Conservation (phyloP, 1,140 invertebrate genomes). For the Bombus cullumanus region DNA sequence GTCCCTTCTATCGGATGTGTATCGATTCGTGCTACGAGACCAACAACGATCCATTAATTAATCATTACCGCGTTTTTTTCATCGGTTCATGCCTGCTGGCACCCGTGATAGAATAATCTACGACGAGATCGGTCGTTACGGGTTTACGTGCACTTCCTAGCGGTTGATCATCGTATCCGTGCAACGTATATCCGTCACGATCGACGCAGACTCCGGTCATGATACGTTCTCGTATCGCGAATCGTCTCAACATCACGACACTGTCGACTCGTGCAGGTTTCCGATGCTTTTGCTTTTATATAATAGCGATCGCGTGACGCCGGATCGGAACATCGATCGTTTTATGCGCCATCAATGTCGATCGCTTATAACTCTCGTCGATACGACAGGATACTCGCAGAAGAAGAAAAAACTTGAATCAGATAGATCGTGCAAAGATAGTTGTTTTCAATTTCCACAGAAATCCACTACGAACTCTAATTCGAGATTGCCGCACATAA, state of each 20-base stretch:
- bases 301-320: too few relatives aligned
- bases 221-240: too few relatives aligned
- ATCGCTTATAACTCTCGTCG: too few relatives aligned
- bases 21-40: neutral
- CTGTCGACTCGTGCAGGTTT: neutral
- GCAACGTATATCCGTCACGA: slow-evolving; percentile 14
- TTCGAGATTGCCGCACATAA: too few relatives aligned
- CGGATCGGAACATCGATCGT: too few relatives aligned
- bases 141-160: slow-evolving; percentile 20
- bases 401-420: too few relatives aligned
- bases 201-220: neutral
- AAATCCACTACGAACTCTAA: too few relatives aligned
- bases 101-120: slow-evolving; percentile 38
- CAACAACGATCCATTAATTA: slow-evolving; percentile 29
- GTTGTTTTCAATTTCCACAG: too few relatives aligned
- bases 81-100: neutral
- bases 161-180: slow-evolving; percentile 16
- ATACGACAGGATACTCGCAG: too few relatives aligned
- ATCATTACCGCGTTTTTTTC: slow-evolving; percentile 25
- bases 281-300: neutral
- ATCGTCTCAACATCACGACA: too few relatives aligned
- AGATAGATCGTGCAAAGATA: too few relatives aligned
- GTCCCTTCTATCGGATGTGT: neutral
- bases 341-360: too few relatives aligned
- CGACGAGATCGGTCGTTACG: slow-evolving; percentile 42